Conservation (phyloP, 2,888 invertebrate species). For the Drosophila mimica region DNA sequence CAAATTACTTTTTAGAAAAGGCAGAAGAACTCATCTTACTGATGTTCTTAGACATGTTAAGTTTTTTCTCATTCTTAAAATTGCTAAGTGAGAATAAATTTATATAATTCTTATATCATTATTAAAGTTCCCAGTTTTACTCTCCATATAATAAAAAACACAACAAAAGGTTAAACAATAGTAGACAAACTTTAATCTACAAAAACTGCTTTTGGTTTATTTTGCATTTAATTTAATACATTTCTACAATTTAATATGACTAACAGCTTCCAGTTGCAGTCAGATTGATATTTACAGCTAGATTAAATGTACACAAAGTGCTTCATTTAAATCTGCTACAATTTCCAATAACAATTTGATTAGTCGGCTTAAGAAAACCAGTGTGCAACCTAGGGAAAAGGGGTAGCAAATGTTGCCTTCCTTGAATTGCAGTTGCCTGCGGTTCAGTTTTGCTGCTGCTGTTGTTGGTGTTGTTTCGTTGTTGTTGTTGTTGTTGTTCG, state of each 20-base stretch:
- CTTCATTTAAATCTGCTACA: neutral
- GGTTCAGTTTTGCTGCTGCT: constrained; percentile 10
- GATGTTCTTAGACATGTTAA: neutral
- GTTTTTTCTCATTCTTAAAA: neutral
- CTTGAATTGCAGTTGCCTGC: constrained; percentile 46
- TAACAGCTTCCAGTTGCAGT: neutral
- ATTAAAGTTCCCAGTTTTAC: neutral
- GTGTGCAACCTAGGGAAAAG: constrained; percentile 35
- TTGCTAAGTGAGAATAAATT: too few species aligned
- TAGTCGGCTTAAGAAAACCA: constrained; percentile 4
- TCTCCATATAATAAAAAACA: neutral
- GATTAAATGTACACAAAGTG: neutral
- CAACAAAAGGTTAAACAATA: neutral
- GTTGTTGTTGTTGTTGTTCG: constrained; percentile 17
- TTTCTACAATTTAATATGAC: neutral
- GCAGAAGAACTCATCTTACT: neutral
- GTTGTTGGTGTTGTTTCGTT: constrained; percentile 17
- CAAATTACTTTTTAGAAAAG: neutral
- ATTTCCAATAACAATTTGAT: constrained; percentile 9
- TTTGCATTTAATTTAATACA: neutral
- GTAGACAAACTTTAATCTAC: neutral
- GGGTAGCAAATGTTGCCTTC: constrained; percentile 32
- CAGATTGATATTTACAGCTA: neutral
- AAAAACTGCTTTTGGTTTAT: neutral
- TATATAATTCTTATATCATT: neutral